Percentiles rank a stretch among this genome's conserved stretches.
Conservation (phyloP, 2,113 vertebrate genomes). For the Anser cygnoides region DNA sequence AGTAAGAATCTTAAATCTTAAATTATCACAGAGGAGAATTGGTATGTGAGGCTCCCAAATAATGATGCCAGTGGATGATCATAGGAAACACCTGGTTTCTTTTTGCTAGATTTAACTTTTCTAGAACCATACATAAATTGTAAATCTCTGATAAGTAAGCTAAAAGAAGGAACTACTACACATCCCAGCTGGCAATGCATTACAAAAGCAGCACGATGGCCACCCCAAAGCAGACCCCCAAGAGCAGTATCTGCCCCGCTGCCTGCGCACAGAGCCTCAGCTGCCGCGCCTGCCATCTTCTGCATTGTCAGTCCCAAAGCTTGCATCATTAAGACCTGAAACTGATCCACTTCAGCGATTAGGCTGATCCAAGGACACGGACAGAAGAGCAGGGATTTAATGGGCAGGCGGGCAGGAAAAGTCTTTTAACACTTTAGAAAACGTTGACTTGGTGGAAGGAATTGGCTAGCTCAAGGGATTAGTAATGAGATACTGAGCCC, state of each 20-base stretch:
- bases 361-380: conserved; percentile 61
- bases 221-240: background rate
- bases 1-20: background rate
- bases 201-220: background rate
- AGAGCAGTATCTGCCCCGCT: background rate
- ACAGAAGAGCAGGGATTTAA: conserved; percentile 61
- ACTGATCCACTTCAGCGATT: conserved; percentile 61
- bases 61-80: background rate
- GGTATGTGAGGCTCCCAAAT: background rate
- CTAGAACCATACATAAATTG: background rate
- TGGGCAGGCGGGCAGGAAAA: conserved; percentile 59
- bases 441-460: conserved; percentile 66
- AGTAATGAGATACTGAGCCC: conserved; percentile 72
- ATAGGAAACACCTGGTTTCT: background rate
- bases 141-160: background rate
- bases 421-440: conserved; percentile 71
- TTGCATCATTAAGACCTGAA: conserved; percentile 31
- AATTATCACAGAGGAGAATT: background rate
- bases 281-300: background rate
- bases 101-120: background rate
- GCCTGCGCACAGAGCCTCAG: background rate
- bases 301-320: conserved; percentile 6
- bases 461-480: conserved; percentile 71
- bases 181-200: background rate
- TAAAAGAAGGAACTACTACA: background rate